Conservation (phyloP, 2,797 vertebrate genomes). For the Gymnoscopelus braueri region DNA sequence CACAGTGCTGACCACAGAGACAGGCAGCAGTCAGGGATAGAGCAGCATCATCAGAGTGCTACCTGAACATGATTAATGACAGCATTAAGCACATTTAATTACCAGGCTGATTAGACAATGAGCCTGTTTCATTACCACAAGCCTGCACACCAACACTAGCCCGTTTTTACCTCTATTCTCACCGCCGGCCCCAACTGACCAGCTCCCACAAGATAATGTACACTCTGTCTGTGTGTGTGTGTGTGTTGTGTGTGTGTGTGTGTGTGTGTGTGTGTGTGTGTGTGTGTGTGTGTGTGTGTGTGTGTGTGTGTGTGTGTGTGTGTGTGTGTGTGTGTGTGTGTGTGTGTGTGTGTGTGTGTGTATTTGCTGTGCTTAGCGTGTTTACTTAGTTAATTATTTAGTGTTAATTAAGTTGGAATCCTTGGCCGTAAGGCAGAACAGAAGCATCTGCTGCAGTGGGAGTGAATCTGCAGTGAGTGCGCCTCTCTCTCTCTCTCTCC, state of each 20-base stretch:
- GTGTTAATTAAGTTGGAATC: constrained; percentile 78
- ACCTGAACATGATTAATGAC: constrained; percentile 55
- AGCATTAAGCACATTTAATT: constrained; percentile 52
- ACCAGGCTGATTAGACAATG: constrained; percentile 43
- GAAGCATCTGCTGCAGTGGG: constrained; percentile 68
- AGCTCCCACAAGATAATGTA: constrained; percentile 34
- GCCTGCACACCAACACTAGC: constrained; percentile 8
- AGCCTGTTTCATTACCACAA: constrained; percentile 34
- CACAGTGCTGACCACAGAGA: constrained; percentile 1
- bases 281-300: constrained; percentile 34
- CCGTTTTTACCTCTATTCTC: constrained; percentile 6
- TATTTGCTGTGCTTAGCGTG: constrained; percentile 51
- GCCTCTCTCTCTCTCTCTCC: neutral
- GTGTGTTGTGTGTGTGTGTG: constrained; percentile 32
- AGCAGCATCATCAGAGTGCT: constrained; percentile 11
- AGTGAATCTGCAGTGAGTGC: constrained; percentile 29
- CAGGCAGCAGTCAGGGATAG: constrained; percentile 11
- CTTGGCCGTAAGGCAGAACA: constrained; percentile 71
- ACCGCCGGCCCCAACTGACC: constrained; percentile 25
- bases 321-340: constrained; percentile 30
- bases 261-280: constrained; percentile 36
- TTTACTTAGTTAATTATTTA: constrained; percentile 79
- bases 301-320: constrained; percentile 36
- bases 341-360: constrained; percentile 35
- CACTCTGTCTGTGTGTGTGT: constrained; percentile 26